These are phyloP conservation scores for Pachypeltis micranthus DNA, from an alignment of 1,140 invertebrate species.

Conservation along the genomic window DNA sequence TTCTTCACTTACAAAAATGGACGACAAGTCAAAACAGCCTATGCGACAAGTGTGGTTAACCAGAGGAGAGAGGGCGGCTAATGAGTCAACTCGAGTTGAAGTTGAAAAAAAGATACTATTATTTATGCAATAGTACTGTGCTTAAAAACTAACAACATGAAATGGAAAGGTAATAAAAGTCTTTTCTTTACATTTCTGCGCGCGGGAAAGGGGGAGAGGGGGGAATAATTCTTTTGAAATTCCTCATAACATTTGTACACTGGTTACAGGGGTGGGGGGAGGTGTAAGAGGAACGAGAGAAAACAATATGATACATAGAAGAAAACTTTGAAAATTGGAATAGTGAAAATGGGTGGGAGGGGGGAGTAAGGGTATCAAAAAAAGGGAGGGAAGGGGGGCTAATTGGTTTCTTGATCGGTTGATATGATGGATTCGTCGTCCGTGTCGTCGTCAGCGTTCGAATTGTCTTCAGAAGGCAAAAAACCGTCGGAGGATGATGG, in stretches of 20 bases:
- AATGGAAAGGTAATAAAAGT: neutral
- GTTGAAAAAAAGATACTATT: too few relatives aligned
- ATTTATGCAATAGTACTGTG: neutral
- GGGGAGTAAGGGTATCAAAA: neutral
- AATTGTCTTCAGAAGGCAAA: constrained; percentile 2
- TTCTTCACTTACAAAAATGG: too few relatives aligned
- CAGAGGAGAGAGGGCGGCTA: too few relatives aligned
- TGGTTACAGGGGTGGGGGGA: too few relatives aligned
- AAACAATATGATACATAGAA: too few relatives aligned
- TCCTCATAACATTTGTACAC: neutral
- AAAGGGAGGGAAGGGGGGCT: neutral
- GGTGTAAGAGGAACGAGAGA: too few relatives aligned
- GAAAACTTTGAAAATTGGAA: neutral
- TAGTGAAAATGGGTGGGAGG: neutral
- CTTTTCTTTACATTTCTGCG: neutral
- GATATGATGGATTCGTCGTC: constrained; percentile 23
- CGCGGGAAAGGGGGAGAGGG: neutral
- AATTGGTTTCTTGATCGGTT: constrained; percentile 15
- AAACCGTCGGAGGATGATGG: constrained; percentile 9
- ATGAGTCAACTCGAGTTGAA: too few relatives aligned
- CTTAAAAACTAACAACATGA: constrained; percentile 1
- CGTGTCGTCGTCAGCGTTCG: constrained; percentile 5
- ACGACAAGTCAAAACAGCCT: too few relatives aligned
- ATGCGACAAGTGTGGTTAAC: too few relatives aligned
- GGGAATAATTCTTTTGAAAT: too few relatives aligned